A percentile compares a stretch with the other conserved stretches of the same genome.
Conservation (phyloP, 2,113 vertebrate species). For the Scortum barcoo region DNA sequence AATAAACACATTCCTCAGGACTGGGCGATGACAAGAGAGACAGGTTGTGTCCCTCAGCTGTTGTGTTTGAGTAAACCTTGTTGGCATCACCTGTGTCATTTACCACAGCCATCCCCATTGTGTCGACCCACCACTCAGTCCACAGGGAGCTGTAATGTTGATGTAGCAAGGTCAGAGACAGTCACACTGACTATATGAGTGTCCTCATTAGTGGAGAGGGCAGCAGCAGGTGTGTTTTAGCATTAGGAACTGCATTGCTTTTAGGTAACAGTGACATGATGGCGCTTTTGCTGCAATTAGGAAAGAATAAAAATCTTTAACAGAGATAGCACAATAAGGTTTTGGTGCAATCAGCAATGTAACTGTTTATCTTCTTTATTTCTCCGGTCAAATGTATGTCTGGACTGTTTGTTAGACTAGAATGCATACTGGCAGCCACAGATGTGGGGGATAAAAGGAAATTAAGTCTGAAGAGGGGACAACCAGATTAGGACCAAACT, state of each 20-base stretch:
- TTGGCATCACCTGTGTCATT: slow-evolving; percentile 38
- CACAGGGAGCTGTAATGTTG: slow-evolving; percentile 80
- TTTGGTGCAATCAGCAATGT: neutral
- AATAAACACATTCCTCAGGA: slow-evolving; percentile 48
- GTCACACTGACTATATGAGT: neutral
- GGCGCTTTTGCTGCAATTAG: neutral
- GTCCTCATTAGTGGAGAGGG: neutral
- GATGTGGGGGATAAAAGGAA: slow-evolving; percentile 27
- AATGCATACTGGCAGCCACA: slow-evolving; percentile 17
- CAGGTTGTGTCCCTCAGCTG: slow-evolving; percentile 83
- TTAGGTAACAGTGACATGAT: neutral
- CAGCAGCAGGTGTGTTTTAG: slow-evolving; percentile 2
- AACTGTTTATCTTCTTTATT: slow-evolving; percentile 16
- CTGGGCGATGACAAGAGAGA: slow-evolving; percentile 76
- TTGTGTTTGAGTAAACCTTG: slow-evolving; percentile 89
- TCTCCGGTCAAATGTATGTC: slow-evolving; percentile 1
- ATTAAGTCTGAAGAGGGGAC: slow-evolving; percentile 12
- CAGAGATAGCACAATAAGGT: neutral
- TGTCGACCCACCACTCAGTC: neutral
- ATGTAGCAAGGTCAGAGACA: slow-evolving; percentile 75
- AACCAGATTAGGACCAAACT: slow-evolving; percentile 23
- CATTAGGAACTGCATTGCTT: neutral
- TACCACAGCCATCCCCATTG: slow-evolving; percentile 29
- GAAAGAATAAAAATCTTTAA: neutral
- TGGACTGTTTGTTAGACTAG: neutral